Base-by-base conservation (phyloP, 1,140 invertebrate species). In the Drosophila jambulina region DNA sequence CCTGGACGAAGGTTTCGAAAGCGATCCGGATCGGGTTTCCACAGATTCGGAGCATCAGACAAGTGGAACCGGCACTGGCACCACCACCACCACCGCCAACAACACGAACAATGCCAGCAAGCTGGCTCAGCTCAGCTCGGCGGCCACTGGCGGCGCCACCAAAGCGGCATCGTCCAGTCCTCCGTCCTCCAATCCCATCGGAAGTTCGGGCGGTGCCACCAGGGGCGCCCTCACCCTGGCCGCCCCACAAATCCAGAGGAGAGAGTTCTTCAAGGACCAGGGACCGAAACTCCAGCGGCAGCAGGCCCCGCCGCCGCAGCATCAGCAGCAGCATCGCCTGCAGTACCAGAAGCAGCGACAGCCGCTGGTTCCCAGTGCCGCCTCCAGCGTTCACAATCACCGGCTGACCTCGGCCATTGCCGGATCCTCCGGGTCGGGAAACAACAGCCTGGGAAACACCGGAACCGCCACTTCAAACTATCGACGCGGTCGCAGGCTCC, bases 1-100 rank as follows among this genome's bases (percentile, higher is more conserved):
- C 81, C 91, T 93, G 68, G 92, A 93, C 60, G 92, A 93, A 92
- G 92, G 92, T 88, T 93, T 93, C 81, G 92, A 93, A 93, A 93
- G 92, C 91, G 92, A 93, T 93, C 92, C 92, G 81, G 92, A 93
- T 92, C 91, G 92, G 65, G 90, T 93, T 85, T 92, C 91, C 62
- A 93, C 92, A 53, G 92, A 93, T 92, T 92, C 92, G 78, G 92
- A 93, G 90, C 91, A 92, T 83, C 85, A 87, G 90, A 92, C 91
- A 82, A 91, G 81, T 92, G 83, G 81, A 91, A 91, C 86, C 75
- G 80, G 42, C 53, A 70, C 63, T 56, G 56, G 43, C 46, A 68
- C 12, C 53, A 75, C 23, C 57, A 71, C 40, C 46, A 67, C 48
- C 64, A 80, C 53, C 69, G 67, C 9, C 63, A 80, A 5, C 43